Percentiles rank a stretch among this genome's conserved stretches.
phyloP scores from a whole-genome alignment of 2,888 invertebrate species.

The Nephrotoma flavescens region DNA sequence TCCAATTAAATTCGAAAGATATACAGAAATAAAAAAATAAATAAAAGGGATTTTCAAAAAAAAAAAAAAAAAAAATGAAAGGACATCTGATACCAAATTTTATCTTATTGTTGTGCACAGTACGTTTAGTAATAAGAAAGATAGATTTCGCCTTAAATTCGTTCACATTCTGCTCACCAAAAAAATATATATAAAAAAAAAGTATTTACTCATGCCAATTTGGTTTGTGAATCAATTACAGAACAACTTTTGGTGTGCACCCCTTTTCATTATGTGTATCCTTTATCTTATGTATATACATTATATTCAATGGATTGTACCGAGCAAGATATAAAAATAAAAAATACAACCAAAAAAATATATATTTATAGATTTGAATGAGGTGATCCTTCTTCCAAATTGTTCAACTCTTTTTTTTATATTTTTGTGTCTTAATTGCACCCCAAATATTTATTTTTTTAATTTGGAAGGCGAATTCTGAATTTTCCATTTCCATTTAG shows the following conservation, averaged over 20 bases:
- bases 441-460: background rate
- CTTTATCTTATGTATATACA: background rate
- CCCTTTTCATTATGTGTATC: background rate
- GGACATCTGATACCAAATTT: background rate
- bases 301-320: background rate
- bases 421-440: background rate
- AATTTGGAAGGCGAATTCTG: background rate
- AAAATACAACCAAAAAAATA: background rate
- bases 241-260: background rate
- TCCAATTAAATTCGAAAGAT: background rate
- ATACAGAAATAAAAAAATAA: background rate
- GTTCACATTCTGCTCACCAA: background rate
- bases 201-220: background rate
- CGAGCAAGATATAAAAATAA: background rate
- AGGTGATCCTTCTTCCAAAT: background rate
- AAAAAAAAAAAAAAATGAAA: background rate
- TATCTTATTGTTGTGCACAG: background rate
- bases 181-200: background rate
- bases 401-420: background rate
- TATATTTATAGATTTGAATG: background rate
- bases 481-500: background rate
- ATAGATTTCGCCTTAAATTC: background rate
- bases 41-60: background rate
- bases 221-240: background rate
- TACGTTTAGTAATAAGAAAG: background rate